Evolutionary conservation across 2,113 vertebrate genomes (phyloP), one percentile per base, ranked within the genome.

Genomic region (Hippoglossus stenolepis): DNA sequence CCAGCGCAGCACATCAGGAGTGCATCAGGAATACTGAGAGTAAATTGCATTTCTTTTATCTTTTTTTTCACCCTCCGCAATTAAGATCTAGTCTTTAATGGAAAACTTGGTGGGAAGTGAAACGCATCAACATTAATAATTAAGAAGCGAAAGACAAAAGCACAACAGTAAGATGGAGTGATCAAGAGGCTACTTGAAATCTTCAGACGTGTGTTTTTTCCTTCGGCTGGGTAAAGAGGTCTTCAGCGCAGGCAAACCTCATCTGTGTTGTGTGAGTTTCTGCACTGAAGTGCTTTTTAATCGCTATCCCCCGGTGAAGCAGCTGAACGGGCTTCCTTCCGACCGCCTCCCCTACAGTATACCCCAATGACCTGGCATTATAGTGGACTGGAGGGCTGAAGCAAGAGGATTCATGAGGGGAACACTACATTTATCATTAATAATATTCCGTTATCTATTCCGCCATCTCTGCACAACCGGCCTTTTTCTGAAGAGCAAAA

Each of bases 121-220:
- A 85, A 86, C 20, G 2, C 82, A 86, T 89, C 85, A 74, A 78
- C 86, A 91, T 94, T 75, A 92, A 94, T 94, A 91, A 92, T 91
- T 90, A 89, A 92, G 49, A 73, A 77, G 71, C 47, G 77, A 88
- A 89, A 89, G 82, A 87, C 80, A 79, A 84, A 91, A 86, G 80
- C 71, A 24, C 70, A 65, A 77, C 77, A 75, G 38, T 59, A 62
- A 82, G 67, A 90, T 79, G 70, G 75, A 78, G 70, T 65, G 77
- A 89, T 89, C 69, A 80, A 89, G 56, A 82, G 76, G 73, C 63
- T 38, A 77, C 72, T 87, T 79, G 43, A 86, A 85, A 77, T 87
- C 83, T 76, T 73, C 40, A 76, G 54, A 65, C 54, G 28, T 43
- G 70, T 70, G 77, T 67, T 73, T 61, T 31, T 43, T 68, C 54